phyloP scores from a whole-genome alignment of 1,140 invertebrate species.

The Planococcus citri region DNA sequence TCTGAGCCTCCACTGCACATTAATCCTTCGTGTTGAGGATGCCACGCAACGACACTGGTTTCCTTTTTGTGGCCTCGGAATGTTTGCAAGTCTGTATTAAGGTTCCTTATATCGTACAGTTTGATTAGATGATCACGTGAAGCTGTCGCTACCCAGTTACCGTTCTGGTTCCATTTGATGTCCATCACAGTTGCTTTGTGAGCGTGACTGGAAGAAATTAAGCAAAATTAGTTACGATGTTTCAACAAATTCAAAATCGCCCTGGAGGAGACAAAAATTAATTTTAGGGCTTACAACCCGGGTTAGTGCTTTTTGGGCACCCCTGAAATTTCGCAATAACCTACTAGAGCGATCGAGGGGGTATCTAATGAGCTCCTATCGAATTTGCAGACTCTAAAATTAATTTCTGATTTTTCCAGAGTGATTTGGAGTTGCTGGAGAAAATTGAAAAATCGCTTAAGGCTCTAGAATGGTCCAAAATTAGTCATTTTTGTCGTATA shows the following conservation, averaged over 20 bases:
- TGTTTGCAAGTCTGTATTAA: constrained; percentile 84
- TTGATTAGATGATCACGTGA: constrained; percentile 96
- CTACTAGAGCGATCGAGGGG: no score
- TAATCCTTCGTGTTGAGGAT: constrained; percentile 89
- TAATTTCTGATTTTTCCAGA: no score
- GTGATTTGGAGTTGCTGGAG: no score
- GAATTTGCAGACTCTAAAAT: no score
- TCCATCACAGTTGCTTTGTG: constrained; percentile 99
- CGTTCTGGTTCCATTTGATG: constrained; percentile 97
- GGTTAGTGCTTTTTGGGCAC: no score
- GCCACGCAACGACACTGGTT: constrained; percentile 93
- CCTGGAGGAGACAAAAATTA: no score
- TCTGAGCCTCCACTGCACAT: constrained; percentile 96
- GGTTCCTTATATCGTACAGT: constrained; percentile 93
- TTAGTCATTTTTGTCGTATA: no score
- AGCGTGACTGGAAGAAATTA: constrained; percentile 62
- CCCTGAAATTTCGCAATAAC: no score
- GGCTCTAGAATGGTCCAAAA: no score
- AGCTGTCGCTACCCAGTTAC: constrained; percentile 98
- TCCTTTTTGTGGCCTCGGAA: constrained; percentile 98
- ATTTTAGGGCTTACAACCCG: no score
- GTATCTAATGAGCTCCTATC: no score
- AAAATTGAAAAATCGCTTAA: no score
- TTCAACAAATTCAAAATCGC: background rate
- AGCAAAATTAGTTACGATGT: constrained; percentile 2